phyloP scores from a whole-genome alignment of 1,140 invertebrate species.

The Phenacoccus solenopsis region DNA sequence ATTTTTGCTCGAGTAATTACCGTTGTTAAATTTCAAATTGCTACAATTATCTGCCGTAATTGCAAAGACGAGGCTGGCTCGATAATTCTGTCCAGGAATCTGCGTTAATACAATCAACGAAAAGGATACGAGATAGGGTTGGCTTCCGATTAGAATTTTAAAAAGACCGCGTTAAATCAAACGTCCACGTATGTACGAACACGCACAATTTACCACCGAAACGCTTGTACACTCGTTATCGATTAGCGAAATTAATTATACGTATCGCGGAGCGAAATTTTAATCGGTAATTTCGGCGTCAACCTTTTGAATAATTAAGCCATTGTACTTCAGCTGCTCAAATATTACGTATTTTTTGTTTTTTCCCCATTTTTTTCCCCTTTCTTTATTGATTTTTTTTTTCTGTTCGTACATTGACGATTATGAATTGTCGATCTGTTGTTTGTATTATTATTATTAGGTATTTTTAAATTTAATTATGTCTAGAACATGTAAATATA shows the following conservation, averaged over 20 bases:
- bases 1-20: not conserved
- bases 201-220: too few species aligned
- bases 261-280: too few species aligned
- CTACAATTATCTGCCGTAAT: not conserved
- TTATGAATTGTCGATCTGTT: not conserved
- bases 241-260: too few species aligned
- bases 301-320: not conserved
- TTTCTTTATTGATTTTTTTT: not conserved
- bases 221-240: too few species aligned
- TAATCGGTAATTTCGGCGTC: too few species aligned
- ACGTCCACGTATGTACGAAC: too few species aligned
- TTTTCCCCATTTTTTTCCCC: not conserved
- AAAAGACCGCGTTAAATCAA: too few species aligned
- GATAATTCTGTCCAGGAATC: not conserved
- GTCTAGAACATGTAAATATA: not conserved
- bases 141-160: too few species aligned
- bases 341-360: not conserved
- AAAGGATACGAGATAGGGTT: not conserved
- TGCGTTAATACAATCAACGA: not conserved
- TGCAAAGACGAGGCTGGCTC: not conserved
- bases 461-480: not conserved
- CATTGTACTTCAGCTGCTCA: not conserved
- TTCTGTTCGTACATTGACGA: not conserved
- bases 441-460: not conserved
- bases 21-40: not conserved